Percentiles rank a stretch among this genome's conserved stretches.
Conservation (phyloP, 2,888 invertebrate genomes). For the Bombyx huttoni region DNA sequence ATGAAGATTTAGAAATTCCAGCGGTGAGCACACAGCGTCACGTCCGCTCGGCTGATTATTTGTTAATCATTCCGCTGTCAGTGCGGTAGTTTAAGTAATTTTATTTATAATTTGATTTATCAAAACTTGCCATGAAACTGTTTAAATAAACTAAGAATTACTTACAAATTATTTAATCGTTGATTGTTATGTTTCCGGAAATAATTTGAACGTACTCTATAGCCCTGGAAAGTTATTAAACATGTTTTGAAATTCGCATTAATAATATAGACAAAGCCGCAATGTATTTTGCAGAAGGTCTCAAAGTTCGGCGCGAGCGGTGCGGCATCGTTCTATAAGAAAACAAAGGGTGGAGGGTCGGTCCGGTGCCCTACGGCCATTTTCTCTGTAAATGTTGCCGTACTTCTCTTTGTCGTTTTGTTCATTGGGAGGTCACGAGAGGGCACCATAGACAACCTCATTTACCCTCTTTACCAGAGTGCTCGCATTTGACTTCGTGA, state of each 20-base stretch:
- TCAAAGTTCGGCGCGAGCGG: constrained; percentile 29
- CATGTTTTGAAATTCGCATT: constrained; percentile 30
- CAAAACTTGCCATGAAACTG: no score
- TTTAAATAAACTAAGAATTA: not conserved
- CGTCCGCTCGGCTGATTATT: not conserved
- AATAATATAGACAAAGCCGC: constrained; percentile 27
- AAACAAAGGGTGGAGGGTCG: constrained; percentile 56
- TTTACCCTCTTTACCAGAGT: constrained; percentile 43
- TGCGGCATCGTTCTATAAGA: constrained; percentile 31
- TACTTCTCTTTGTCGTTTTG: constrained; percentile 50
- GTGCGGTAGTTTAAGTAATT: not conserved
- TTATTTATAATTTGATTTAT: no score
- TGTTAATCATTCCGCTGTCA: not conserved
- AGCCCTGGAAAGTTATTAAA: constrained; percentile 20
- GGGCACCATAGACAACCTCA: constrained; percentile 45
- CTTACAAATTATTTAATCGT: not conserved
- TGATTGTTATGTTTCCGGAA: not conserved
- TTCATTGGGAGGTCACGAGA: constrained; percentile 41
- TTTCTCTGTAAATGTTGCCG: constrained; percentile 56
- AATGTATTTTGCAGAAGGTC: constrained; percentile 24
- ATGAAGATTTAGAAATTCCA: constrained; percentile 70
- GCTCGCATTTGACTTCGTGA: constrained; percentile 40
- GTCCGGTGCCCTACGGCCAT: constrained; percentile 50
- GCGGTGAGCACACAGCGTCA: constrained; percentile 43
- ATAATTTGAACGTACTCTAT: not conserved